A percentile compares a stretch with the other conserved stretches of the same genome.
Conservation (phyloP, 2,888 invertebrate species). For the Hemithea aestivaria region DNA sequence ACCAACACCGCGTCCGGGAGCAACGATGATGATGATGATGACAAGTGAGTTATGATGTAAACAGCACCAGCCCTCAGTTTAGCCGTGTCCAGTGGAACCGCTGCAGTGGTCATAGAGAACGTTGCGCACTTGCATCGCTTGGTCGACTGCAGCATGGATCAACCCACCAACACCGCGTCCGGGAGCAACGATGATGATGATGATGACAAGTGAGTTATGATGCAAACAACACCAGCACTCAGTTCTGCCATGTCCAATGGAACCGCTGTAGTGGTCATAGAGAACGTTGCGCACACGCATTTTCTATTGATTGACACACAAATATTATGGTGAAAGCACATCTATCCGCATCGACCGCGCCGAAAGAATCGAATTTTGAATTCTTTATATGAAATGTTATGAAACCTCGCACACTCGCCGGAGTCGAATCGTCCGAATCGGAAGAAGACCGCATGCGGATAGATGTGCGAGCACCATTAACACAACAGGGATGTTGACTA, state of each 20-base stretch:
- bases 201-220: conserved; percentile 71
- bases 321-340: too few species aligned
- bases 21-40: conserved; percentile 89
- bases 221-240: conserved; percentile 25
- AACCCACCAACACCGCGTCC: conserved; percentile 92
- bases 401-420: too few species aligned
- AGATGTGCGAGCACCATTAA: too few species aligned
- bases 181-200: conserved; percentile 93
- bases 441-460: too few species aligned
- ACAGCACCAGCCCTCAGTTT: conserved; percentile 59
- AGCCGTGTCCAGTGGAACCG: conserved; percentile 85
- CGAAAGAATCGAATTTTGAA: too few species aligned
- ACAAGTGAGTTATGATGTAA: conserved; percentile 51
- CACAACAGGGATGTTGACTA: too few species aligned
- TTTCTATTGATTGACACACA: too few species aligned
- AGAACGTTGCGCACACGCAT: conserved; percentile 90
- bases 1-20: conserved; percentile 95
- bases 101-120: conserved; percentile 93
- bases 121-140: conserved; percentile 87
- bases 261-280: conserved; percentile 91
- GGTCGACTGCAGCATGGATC: conserved; percentile 86
- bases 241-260: conserved; percentile 85
- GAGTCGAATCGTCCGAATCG: too few species aligned
- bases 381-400: too few species aligned
- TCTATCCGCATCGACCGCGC: too few species aligned